Conservation (phyloP, 1,140 invertebrate species). For the Neodiprion virginianus region DNA sequence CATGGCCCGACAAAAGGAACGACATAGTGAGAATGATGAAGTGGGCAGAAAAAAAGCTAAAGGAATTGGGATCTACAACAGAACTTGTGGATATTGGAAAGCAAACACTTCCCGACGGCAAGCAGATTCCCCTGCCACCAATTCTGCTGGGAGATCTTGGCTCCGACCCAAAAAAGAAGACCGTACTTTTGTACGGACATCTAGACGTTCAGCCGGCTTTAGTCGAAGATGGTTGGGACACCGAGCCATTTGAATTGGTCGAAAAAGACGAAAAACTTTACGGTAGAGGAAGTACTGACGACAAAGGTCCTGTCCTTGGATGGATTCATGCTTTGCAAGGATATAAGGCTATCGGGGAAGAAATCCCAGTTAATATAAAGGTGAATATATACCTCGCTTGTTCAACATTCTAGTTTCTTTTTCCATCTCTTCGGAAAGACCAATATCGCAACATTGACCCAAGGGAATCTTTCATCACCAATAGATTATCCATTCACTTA, state of each 20-base stretch:
- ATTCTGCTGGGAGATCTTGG: conserved; percentile 87
- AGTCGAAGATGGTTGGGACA: conserved; percentile 93
- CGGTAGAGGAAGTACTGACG: conserved; percentile 92
- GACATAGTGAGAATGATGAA: conserved; percentile 82
- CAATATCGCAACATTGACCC: neutral
- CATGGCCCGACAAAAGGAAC: conserved; percentile 79
- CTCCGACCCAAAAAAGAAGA: conserved; percentile 86
- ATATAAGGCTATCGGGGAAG: conserved; percentile 75
- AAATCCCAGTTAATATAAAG: conserved; percentile 93
- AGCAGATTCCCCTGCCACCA: conserved; percentile 81
- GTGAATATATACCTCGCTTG: conserved; percentile 48
- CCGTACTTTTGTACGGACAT: conserved; percentile 95
- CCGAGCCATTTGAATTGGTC: conserved; percentile 90
- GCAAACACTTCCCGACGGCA: conserved; percentile 77
- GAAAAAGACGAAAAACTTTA: conserved; percentile 91
- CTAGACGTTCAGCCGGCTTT: conserved; percentile 96
- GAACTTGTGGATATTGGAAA: conserved; percentile 84
- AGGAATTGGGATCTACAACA: conserved; percentile 76
- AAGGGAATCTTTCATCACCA: neutral
- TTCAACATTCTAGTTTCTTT: conserved; percentile 7
- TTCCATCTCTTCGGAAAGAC: neutral
- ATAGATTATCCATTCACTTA: conserved; percentile 11
- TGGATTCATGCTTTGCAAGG: conserved; percentile 96
- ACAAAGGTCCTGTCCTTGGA: conserved; percentile 91
- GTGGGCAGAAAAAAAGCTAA: conserved; percentile 78